Evolutionary conservation across 2,113 vertebrate genomes (phyloP).

Genomic region (Zapornia atra): DNA sequence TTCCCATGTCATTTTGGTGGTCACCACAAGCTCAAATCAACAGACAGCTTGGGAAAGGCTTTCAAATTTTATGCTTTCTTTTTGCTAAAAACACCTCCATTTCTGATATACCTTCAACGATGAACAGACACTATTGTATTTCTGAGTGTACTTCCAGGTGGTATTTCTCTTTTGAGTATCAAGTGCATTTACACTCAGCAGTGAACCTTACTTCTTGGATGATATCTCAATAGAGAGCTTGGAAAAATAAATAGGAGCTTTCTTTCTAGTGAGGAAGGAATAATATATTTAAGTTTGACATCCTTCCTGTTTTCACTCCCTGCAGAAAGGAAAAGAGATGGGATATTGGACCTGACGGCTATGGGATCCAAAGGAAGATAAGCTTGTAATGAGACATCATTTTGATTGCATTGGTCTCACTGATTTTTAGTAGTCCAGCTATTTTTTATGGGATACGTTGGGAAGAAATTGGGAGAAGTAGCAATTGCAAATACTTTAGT

Average conservation of each 20-base stretch:
- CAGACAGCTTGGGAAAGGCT: not conserved
- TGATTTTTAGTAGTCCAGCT: not conserved
- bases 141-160: not conserved
- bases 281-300: slow-evolving; percentile 20
- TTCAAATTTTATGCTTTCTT: not conserved
- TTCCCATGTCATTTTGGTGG: not conserved
- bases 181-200: slow-evolving; percentile 23
- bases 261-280: slow-evolving; percentile 27
- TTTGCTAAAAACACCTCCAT: not conserved
- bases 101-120: not conserved
- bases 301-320: not conserved
- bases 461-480: not conserved
- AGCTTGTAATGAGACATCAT: not conserved
- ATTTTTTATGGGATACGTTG: not conserved
- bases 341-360: not conserved
- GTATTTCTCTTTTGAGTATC: slow-evolving; percentile 23
- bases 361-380: not conserved
- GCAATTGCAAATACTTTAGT: not conserved
- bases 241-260: slow-evolving; percentile 56
- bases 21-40: not conserved
- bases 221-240: slow-evolving; percentile 47
- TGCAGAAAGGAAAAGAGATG: not conserved
- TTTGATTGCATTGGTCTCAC: not conserved
- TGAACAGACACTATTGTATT: not conserved
- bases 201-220: slow-evolving; percentile 32